Evolutionary conservation across 2,888 invertebrate species (phyloP).

Genomic region (Agonopterix alstromeriana): DNA sequence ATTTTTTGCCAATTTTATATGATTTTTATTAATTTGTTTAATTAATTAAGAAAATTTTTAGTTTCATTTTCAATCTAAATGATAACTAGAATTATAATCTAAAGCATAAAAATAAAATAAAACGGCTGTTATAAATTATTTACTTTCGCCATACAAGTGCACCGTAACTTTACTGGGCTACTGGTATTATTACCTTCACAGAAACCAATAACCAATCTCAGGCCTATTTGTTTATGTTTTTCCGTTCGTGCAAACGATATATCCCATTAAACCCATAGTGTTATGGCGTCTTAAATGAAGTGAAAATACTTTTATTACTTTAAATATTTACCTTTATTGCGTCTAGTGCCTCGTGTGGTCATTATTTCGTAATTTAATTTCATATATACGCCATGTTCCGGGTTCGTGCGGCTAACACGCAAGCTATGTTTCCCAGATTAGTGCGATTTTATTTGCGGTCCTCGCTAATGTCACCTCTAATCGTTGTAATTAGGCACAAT

Average conservation of each 20-base stretch:
- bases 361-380: constrained; percentile 15
- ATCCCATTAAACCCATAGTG: constrained; percentile 4
- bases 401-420: constrained; percentile 3
- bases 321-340: constrained; percentile 24
- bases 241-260: constrained; percentile 7
- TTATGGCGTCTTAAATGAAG: constrained; percentile 2
- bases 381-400: constrained; percentile 9
- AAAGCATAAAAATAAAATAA: no score
- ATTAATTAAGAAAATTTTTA: no score
- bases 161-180: constrained; percentile 14
- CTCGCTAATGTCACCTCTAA: constrained; percentile 13
- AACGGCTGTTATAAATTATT: no score
- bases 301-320: constrained; percentile 28
- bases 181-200: constrained; percentile 16
- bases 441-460: constrained; percentile 6
- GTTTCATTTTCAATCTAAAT: no score
- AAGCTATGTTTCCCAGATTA: constrained; percentile 8
- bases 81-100: no score
- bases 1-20: no score
- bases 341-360: constrained; percentile 2
- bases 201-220: constrained; percentile 16
- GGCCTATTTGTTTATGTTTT: constrained; percentile 22
- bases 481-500: constrained; percentile 14
- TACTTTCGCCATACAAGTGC: no score
- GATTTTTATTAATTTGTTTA: no score